These are phyloP conservation scores for Archips xylosteana DNA, from an alignment of 2,888 invertebrate genomes.

Conservation along the genomic window DNA sequence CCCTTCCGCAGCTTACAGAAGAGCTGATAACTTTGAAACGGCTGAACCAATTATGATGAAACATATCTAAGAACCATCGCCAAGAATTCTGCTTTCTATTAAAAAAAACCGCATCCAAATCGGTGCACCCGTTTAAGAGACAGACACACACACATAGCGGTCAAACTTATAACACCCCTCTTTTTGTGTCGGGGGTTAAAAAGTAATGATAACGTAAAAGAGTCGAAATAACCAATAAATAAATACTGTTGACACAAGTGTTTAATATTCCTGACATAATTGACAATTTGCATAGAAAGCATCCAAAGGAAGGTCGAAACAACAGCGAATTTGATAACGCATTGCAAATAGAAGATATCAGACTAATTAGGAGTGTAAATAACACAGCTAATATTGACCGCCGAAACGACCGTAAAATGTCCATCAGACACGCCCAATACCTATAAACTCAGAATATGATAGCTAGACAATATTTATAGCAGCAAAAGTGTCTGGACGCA, in stretches of 20 bases:
- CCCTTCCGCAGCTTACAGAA: too few relatives aligned
- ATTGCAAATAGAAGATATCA: conserved; percentile 47
- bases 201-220: not conserved
- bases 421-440: conserved; percentile 61
- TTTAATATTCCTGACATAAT: conserved; percentile 2
- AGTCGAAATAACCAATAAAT: not conserved
- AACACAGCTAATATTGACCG: conserved; percentile 60
- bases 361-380: conserved; percentile 56
- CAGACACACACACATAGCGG: too few relatives aligned
- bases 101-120: too few relatives aligned
- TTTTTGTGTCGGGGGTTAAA: too few relatives aligned
- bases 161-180: too few relatives aligned
- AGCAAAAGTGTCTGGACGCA: conserved; percentile 54
- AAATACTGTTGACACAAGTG: conserved; percentile 1
- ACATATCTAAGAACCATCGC: too few relatives aligned
- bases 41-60: too few relatives aligned
- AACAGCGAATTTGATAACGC: conserved; percentile 30
- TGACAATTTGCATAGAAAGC: conserved; percentile 15
- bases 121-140: too few relatives aligned
- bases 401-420: conserved; percentile 60
- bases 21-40: too few relatives aligned
- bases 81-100: too few relatives aligned
- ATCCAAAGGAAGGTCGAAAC: conserved; percentile 31
- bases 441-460: conserved; percentile 61
- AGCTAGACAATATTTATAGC: conserved; percentile 58